Evolutionary conservation across 2,888 invertebrate genomes (phyloP).

Genomic region (Tiliacea citrago): DNA sequence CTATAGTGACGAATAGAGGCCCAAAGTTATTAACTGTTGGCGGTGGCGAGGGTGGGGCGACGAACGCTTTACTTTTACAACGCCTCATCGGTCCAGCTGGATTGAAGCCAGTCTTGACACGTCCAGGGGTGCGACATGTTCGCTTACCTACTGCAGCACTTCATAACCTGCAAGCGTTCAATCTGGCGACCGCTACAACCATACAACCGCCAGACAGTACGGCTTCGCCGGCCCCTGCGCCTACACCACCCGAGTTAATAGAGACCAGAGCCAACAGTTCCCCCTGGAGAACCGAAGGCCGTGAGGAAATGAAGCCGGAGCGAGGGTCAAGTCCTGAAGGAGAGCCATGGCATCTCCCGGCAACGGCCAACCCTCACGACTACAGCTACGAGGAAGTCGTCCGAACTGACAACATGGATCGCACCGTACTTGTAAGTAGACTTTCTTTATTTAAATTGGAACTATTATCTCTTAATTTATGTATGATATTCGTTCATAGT

Average conservation of each 20-base stretch:
- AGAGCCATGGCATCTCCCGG: conserved; percentile 84
- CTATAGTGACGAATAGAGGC: conserved; percentile 93
- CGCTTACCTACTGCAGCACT: conserved; percentile 85
- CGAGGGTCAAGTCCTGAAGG: conserved; percentile 84
- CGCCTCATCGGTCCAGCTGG: conserved; percentile 92
- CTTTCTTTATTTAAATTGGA: conserved; percentile 19
- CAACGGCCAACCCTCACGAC: conserved; percentile 81
- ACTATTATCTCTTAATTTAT: conserved; percentile 55
- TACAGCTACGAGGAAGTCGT: conserved; percentile 87
- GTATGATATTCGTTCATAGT: conserved; percentile 63
- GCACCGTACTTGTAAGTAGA: conserved; percentile 87
- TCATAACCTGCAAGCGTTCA: conserved; percentile 86
- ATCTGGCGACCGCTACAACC: conserved; percentile 78
- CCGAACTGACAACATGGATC: conserved; percentile 83
- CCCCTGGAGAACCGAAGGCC: conserved; percentile 80
- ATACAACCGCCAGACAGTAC: conserved; percentile 82
- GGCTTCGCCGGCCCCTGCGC: conserved; percentile 78
- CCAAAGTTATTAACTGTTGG: conserved; percentile 88
- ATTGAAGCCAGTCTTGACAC: conserved; percentile 88
- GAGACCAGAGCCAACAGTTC: conserved; percentile 82
- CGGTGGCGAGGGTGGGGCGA: conserved; percentile 86
- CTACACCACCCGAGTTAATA: conserved; percentile 83
- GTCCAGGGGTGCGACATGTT: conserved; percentile 90
- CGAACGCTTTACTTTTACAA: conserved; percentile 92
- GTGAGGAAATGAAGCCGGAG: conserved; percentile 81